Evolutionary conservation across 1,140 invertebrate genomes (phyloP).

Genomic region (Bombus superbus): DNA sequence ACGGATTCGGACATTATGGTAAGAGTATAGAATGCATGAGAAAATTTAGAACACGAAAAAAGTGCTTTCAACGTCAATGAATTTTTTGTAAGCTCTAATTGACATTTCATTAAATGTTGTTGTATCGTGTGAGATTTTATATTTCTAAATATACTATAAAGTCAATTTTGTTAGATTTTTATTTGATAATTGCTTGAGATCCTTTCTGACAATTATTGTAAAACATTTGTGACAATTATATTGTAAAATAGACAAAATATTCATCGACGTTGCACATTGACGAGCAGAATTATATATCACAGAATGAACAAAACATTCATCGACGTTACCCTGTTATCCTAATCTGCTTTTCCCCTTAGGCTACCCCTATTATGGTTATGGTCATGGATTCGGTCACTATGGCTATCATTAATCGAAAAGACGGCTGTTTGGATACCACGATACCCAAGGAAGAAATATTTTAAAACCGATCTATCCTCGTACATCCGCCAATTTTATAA

Average conservation of each 20-base stretch:
- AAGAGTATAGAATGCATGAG: conserved; percentile 2
- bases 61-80: conserved; percentile 35
- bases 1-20: conserved; percentile 63
- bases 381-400: conserved; percentile 67
- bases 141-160: no score
- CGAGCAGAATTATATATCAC: not conserved
- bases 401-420: conserved; percentile 38
- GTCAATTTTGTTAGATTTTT: no score
- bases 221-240: not conserved
- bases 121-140: not conserved
- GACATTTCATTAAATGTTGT: not conserved
- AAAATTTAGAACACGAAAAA: not conserved
- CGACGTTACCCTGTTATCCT: conserved; percentile 26
- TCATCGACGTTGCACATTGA: conserved; percentile 35
- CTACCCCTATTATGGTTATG: conserved; percentile 68
- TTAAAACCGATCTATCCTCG: not conserved
- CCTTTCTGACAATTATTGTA: no score
- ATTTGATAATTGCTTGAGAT: no score
- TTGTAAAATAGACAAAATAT: not conserved
- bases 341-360: conserved; percentile 59
- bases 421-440: conserved; percentile 21
- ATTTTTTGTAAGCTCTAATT: conserved; percentile 24
- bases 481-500: not conserved
- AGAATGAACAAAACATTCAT: conserved; percentile 34
- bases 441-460: not conserved